Evolutionary conservation across 2,888 invertebrate species (phyloP).

Genomic region (Lasioglossum lativentre): DNA sequence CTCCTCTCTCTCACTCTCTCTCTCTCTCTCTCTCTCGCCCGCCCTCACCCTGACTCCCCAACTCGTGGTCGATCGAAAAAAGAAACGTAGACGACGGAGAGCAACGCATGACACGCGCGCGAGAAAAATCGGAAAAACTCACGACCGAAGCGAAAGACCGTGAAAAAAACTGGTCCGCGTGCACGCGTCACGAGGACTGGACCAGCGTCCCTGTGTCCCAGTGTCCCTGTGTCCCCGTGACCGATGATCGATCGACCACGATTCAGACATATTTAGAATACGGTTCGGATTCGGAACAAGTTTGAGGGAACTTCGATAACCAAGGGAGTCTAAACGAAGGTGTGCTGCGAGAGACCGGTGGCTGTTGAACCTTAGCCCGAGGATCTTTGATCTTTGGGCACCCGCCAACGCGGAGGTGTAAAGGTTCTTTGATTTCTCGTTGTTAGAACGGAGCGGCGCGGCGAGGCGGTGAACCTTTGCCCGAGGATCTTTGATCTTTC

Average conservation of each 20-base stretch:
- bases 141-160: not conserved
- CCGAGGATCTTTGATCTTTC: not conserved
- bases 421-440: not conserved
- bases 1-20: not conserved
- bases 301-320: not conserved
- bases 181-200: conserved; percentile 3
- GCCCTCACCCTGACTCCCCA: not conserved
- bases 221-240: not conserved
- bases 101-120: not conserved
- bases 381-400: not conserved
- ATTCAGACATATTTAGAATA: not conserved
- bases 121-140: not conserved
- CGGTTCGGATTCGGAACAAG: not conserved
- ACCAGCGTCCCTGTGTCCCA: not conserved
- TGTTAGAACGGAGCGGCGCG: not conserved
- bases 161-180: conserved; percentile 5
- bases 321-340: not conserved
- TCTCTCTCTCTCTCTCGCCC: not conserved
- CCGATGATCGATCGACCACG: conserved; percentile 14
- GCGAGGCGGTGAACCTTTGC: not conserved
- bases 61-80: conserved; percentile 1
- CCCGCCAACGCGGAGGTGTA: not conserved
- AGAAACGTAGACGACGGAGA: not conserved
- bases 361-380: not conserved
- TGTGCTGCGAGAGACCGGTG: not conserved